Base-by-base conservation (phyloP, 2,888 invertebrate species). In the Gari tellinella region DNA sequence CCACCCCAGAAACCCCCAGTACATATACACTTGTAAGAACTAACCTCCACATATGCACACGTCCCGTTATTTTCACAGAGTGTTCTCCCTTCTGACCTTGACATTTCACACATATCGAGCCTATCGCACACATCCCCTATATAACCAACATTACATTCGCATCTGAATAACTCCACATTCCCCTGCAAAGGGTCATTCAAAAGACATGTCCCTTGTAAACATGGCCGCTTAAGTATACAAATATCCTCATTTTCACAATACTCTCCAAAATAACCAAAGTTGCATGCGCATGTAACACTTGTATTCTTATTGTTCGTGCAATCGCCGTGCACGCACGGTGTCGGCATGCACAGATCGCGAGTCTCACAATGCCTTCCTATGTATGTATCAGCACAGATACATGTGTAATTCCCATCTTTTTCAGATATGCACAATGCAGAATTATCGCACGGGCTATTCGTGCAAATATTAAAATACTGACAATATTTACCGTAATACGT, bases 1-100 rank as follows among this genome's bases (percentile, higher is more conserved):
- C 78, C 69, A 1, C 88, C 89, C 62, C 82, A 80, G 62, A 62
- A 86, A 62, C 88, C 89, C 21, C 76, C 70, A 23, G 58, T 31
- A 63, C 91, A 91, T n/a, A 65, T 23, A 63, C 91, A 91, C 21
- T 68, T 60, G 63, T 86, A 88, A 1, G 82, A 69, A 53, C 80
- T 83, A 0, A 74, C 56, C 2, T 78, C 75, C 7, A 58, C 69
- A 43, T 80, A 65, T 5, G 56, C 15, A 60, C 90, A 90, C 0
- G 84, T 84, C 7, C 76, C 85, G 58, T 85, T 79, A 63, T 89
- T 88, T 57, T 72, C 62, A 64, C 89, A 90, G 21, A 66, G 26
- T 2, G 17, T 51, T 25, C 65, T 31, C 10, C 40, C 49, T 14
- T 49, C 23, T 17, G 23, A 21, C 45, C 48, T 19, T 19, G 56